A percentile compares a stretch with the other conserved stretches of the same genome.
Conservation (phyloP, 1,140 invertebrate species). For the Drosophila littoralis region DNA sequence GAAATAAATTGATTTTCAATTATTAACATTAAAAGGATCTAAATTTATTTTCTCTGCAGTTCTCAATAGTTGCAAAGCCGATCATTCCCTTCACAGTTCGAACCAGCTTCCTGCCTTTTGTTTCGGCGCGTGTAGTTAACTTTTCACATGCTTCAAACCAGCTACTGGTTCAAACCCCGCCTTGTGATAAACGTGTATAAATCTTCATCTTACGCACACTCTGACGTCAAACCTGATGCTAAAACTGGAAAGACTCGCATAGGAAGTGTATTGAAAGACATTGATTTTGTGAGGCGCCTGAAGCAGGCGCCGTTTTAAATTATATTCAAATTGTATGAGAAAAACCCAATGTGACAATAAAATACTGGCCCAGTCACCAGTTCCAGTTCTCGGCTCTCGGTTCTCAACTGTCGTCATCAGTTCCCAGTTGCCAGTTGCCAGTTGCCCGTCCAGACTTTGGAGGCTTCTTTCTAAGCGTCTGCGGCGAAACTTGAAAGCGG, state of each 20-base stretch:
- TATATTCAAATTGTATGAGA: slow-evolving; percentile 48
- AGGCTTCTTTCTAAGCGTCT: slow-evolving; percentile 10
- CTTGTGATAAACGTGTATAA: too few species aligned
- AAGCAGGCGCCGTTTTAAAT: slow-evolving; percentile 59
- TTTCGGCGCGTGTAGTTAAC: too few species aligned
- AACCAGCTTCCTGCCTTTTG: too few species aligned
- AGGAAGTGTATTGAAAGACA: not conserved
- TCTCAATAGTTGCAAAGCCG: too few species aligned
- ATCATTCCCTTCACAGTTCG: too few species aligned
- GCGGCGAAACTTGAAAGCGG: slow-evolving; percentile 67
- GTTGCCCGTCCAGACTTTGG: slow-evolving; percentile 2
- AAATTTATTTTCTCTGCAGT: too few species aligned
- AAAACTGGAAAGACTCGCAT: not conserved
- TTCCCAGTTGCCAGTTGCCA: not conserved
- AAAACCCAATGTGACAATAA: slow-evolving; percentile 60
- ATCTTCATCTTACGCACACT: too few species aligned
- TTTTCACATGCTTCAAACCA: too few species aligned
- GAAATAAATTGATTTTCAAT: too few species aligned
- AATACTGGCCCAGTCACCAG: slow-evolving; percentile 30
- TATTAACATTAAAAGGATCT: too few species aligned
- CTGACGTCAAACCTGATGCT: not conserved
- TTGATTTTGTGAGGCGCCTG: slow-evolving; percentile 49
- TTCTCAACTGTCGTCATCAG: slow-evolving; percentile 2
- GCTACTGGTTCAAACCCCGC: too few species aligned
- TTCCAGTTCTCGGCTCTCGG: slow-evolving; percentile 13